Base-by-base conservation (phyloP, 2,113 vertebrate genomes). In the Oostethus manadensis region DNA sequence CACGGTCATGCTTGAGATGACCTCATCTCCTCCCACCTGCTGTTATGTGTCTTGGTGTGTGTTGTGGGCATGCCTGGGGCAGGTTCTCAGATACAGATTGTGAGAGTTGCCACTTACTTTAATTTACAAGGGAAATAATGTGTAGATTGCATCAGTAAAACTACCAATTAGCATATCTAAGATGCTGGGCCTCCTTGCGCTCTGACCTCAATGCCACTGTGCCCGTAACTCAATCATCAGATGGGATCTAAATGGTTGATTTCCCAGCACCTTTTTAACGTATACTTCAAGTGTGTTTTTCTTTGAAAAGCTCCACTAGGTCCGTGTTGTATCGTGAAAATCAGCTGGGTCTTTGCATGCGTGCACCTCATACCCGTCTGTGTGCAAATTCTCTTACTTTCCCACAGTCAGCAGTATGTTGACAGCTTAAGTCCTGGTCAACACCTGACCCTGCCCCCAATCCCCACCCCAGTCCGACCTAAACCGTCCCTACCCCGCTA, bases 141-240 rank as follows among this genome's bases (percentile, higher is more conserved):
- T 62, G 60, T 71, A 66, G 89, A 90, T 90, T 80, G 2, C 59
- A 87, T 90, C 87, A 64, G 46, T 67, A 58, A 73, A 73, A 76
- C 58, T 48, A 29, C 66, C 55, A 18, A 21, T 53, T 43, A 66
- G 46, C 80, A 84, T 85, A 87, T 87, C 82, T 80, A 62, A 78
- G 69, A 76, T 70, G 48, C 42, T 50, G 33, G 54, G 62, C 73
- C 58, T 73, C 73, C 62, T 64, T 76, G 62, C 49, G 57, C 63
- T 51, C 40, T 3, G 15, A 61, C 58, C 58, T 44, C 16, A 73
- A 7, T 22, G 48, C 67, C 42, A 64, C 54, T 59, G n/a, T 53
- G 6, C n/a, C 53, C 58, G 2, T 71, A 59, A 64, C 63, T 73
- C 13, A 35, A n/a, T 65, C 51, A 7, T 66, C 62, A 66, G 56